Evolutionary conservation across 2,888 invertebrate genomes (phyloP).

Genomic region (Dicranocentrus wangi): DNA sequence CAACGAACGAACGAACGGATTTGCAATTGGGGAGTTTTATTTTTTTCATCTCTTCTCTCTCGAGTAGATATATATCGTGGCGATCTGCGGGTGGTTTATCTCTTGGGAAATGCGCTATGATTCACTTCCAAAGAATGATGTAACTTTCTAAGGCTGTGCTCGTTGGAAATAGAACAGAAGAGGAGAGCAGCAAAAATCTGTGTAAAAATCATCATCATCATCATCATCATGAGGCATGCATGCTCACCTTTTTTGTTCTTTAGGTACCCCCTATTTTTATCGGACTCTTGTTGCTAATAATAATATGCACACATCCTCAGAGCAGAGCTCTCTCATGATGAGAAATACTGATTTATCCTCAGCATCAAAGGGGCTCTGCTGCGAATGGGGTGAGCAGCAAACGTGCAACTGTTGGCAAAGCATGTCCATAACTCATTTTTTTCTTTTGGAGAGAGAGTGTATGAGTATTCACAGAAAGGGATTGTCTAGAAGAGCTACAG

Average conservation of each 20-base stretch:
- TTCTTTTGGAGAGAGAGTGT: constrained; percentile 16
- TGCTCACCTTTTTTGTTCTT: neutral
- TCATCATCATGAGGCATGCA: constrained; percentile 15
- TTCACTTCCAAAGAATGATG: constrained; percentile 64
- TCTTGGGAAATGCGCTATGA: constrained; percentile 50
- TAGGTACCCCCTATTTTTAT: constrained; percentile 33
- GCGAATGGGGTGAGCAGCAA: constrained; percentile 5
- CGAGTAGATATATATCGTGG: constrained; percentile 6
- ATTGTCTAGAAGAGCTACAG: neutral
- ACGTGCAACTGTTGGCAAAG: constrained; percentile 33
- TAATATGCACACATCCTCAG: neutral
- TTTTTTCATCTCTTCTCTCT: too few relatives aligned
- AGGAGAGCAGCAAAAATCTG: neutral
- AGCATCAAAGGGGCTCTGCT: neutral
- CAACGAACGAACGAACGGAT: too few relatives aligned
- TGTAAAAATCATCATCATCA: too few relatives aligned
- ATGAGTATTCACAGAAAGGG: constrained; percentile 14
- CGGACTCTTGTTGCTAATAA: constrained; percentile 1
- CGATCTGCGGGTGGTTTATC: constrained; percentile 50
- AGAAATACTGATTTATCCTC: constrained; percentile 19
- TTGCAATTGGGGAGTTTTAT: neutral
- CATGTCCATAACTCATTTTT: constrained; percentile 32
- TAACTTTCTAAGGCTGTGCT: constrained; percentile 46
- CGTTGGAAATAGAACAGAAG: constrained; percentile 17
- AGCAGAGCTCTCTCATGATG: too few relatives aligned